Evolutionary conservation across 2,113 vertebrate species (phyloP).

Genomic region (Colius striatus): DNA sequence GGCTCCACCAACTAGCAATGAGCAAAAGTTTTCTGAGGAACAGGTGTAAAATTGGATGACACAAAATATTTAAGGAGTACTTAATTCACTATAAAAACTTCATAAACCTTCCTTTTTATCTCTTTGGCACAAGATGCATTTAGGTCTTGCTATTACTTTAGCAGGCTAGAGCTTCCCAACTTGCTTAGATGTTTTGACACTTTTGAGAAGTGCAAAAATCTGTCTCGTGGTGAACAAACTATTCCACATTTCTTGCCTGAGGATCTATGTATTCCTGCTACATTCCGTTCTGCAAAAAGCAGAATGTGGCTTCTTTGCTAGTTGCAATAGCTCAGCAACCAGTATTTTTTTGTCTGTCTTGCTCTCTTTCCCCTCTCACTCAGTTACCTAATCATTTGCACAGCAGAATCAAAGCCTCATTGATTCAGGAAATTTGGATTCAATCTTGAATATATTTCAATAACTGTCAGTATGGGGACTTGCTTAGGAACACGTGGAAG

Average conservation of each 20-base stretch:
- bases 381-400: neutral
- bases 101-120: neutral
- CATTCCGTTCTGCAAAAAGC: neutral
- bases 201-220: neutral
- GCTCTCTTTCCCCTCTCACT: neutral
- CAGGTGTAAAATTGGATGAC: neutral
- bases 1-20: neutral
- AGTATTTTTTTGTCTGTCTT: neutral
- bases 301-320: neutral
- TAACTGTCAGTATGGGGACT: neutral
- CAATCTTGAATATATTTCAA: neutral
- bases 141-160: neutral
- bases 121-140: neutral
- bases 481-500: neutral
- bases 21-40: neutral
- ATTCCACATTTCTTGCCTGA: neutral
- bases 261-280: accelerated
- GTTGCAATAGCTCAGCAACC: neutral
- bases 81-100: neutral
- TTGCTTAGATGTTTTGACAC: neutral
- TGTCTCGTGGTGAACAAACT: neutral
- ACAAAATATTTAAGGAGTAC: neutral
- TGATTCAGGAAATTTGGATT: neutral
- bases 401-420: neutral
- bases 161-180: neutral